Conservation (phyloP, 2,888 invertebrate genomes). For the Chaitophorus viminalis region DNA sequence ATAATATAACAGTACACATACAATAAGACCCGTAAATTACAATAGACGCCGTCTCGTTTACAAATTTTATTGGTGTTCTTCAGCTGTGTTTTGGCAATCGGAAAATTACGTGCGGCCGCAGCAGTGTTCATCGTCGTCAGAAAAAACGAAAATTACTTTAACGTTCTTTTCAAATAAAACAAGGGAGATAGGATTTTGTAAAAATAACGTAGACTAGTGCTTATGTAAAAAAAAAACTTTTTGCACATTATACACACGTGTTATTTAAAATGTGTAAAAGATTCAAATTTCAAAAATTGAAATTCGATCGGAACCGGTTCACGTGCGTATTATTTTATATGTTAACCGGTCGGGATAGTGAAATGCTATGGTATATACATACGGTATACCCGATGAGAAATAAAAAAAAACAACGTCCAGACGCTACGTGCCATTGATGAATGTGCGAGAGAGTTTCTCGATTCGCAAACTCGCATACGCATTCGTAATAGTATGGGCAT, state of each 20-base stretch:
- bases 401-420: conserved; percentile 22
- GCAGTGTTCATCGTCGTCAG: no score
- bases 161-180: no score
- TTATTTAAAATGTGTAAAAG: neutral
- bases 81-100: neutral
- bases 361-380: neutral
- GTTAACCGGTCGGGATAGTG: neutral
- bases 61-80: no score
- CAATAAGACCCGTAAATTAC: no score
- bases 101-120: no score
- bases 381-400: neutral
- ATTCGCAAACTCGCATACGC: neutral
- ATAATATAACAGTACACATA: neutral
- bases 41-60: no score
- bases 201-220: no score
- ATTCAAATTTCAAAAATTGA: neutral
- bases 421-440: conserved; percentile 30
- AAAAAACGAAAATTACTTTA: no score
- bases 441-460: conserved; percentile 25
- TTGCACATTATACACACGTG: neutral
- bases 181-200: no score
- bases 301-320: conserved; percentile 4
- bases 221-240: no score
- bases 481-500: neutral
- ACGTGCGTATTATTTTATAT: neutral